Base-by-base conservation (phyloP, 2,797 vertebrate species). In the Anguilla pacifica region DNA sequence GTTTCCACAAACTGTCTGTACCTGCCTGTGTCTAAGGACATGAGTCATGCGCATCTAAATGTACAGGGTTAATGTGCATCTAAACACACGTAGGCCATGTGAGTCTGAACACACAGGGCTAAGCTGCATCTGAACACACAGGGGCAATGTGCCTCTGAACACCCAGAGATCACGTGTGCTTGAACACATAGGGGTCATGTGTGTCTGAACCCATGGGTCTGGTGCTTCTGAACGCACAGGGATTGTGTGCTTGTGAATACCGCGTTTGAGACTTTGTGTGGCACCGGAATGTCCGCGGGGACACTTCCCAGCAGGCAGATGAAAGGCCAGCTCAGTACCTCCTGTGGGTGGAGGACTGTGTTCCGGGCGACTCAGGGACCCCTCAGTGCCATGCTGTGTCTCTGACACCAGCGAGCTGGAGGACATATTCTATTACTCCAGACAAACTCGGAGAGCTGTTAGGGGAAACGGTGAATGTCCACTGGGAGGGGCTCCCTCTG, bases 401-500 rank as follows among this genome's bases (percentile, higher is more conserved):
- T 55, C 15, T 55, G 82, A 15, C 82, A 28, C 51, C 57, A 43
- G 35, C 74, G 67, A 46, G 64, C 53, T 49, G 35, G 39, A 82
- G 43, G 51, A 1, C 6, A 49, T 49, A 51, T 49, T 49, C 87
- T 64, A 51, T 88, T 51, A 79, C 15, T 85, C 28, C 35, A 77
- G 84, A 28, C 31, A 79, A 85, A 85, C 49, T 61, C 5, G 7
- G 11, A 59, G 53, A 81, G 53, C 83, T 70, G 77, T 43, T 70
- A 61, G 83, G 87, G 92, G 72, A 90, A 91, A 92, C 77, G 91
- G 89, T 90, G 90, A 88, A 90, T 89, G 88, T 94, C 94, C 92
- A 86, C 25, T 89, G 92, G 94, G 94, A 93, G 89, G 90, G 86
- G 93, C 93, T 91, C 91, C 89, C 87, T 19, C 83, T 43, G 91